Evolutionary conservation across 2,797 vertebrate genomes (phyloP).

Genomic region (Onychomys leucogaster): DNA sequence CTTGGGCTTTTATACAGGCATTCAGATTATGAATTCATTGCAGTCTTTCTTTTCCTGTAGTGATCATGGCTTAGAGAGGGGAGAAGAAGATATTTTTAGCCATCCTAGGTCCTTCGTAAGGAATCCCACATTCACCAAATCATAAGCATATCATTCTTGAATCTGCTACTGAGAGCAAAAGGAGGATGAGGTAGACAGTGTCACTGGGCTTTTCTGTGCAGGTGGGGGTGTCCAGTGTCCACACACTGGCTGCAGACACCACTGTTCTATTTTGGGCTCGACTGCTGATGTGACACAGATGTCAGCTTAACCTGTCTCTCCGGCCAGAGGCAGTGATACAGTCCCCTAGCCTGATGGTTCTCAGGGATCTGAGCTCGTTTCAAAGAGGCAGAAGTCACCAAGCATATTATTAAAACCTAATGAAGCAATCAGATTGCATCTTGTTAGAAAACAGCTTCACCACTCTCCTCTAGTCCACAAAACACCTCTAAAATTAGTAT

Average conservation of each 20-base stretch:
- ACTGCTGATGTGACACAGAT: background rate
- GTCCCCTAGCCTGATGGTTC: background rate
- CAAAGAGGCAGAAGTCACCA: slow-evolving; percentile 55
- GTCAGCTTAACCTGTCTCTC: background rate
- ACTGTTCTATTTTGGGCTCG: slow-evolving; percentile 58
- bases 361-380: background rate
- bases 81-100: slow-evolving; percentile 71
- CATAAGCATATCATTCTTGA: slow-evolving; percentile 43
- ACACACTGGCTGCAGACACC: background rate
- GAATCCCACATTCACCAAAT: slow-evolving; percentile 62
- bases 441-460: slow-evolving; percentile 28
- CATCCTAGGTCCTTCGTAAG: slow-evolving; percentile 45
- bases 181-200: background rate
- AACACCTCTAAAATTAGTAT: slow-evolving; percentile 52
- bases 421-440: slow-evolving; percentile 50
- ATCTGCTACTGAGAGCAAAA: background rate
- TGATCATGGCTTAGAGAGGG: slow-evolving; percentile 52
- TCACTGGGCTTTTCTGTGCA: background rate
- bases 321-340: background rate
- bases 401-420: slow-evolving; percentile 62
- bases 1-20: slow-evolving; percentile 74
- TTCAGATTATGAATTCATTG: slow-evolving; percentile 72
- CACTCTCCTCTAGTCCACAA: slow-evolving; percentile 1
- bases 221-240: background rate
- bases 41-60: slow-evolving; percentile 53